A percentile compares a stretch with the other conserved stretches of the same genome.
phyloP scores from a whole-genome alignment of 2,888 invertebrate genomes.

The Carterocephalus palaemon region DNA sequence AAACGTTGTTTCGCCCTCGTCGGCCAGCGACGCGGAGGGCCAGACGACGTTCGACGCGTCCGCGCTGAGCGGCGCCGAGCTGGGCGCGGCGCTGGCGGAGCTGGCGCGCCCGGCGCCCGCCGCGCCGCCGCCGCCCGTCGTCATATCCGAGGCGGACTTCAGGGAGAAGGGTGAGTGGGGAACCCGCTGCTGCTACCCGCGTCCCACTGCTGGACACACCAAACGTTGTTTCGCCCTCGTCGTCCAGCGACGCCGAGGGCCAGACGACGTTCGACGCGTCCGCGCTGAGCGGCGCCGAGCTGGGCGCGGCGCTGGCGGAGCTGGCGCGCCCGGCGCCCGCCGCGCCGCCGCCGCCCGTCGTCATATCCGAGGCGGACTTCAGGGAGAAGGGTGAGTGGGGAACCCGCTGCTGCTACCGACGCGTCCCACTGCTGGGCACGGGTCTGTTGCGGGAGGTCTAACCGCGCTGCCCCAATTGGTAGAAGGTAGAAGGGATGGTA shows the following conservation, averaged over 20 bases:
- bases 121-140: constrained; percentile 50
- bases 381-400: constrained; percentile 62
- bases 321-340: constrained; percentile 28
- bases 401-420: too few relatives aligned
- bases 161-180: constrained; percentile 62
- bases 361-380: constrained; percentile 73
- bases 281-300: constrained; percentile 45
- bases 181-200: too few relatives aligned
- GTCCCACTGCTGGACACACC: too few relatives aligned
- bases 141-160: constrained; percentile 73
- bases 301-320: constrained; percentile 41
- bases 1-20: too few relatives aligned
- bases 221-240: background rate
- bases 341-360: constrained; percentile 50
- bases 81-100: constrained; percentile 41
- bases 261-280: constrained; percentile 44
- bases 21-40: constrained; percentile 12
- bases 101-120: constrained; percentile 28
- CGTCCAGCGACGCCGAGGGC: constrained; percentile 11
- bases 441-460: too few relatives aligned
- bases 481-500: too few relatives aligned
- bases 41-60: constrained; percentile 44
- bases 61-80: constrained; percentile 45
- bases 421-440: too few relatives aligned
- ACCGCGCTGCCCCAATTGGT: too few relatives aligned